phyloP scores from a whole-genome alignment of 2,113 vertebrate species.

The Tachysurus vachellii region DNA sequence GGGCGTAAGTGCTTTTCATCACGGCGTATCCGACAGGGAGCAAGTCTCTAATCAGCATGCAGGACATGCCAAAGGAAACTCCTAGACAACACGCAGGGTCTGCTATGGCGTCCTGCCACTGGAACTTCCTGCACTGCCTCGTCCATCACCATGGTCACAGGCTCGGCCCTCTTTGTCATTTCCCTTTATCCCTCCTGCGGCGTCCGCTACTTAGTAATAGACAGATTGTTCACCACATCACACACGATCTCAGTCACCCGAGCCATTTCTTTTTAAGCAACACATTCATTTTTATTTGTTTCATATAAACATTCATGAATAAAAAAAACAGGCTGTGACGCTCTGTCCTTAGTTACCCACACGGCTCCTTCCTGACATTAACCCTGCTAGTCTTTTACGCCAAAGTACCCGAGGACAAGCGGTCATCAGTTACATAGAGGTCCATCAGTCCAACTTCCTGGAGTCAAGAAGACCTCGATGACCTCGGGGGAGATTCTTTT shows the following conservation, averaged over 20 bases:
- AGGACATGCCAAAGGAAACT: slow-evolving; percentile 56
- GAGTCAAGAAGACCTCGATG: slow-evolving; percentile 54
- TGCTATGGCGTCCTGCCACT: slow-evolving; percentile 59
- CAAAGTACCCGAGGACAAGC: slow-evolving; percentile 53
- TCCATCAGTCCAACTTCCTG: slow-evolving; percentile 62
- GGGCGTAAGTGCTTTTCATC: slow-evolving; percentile 12
- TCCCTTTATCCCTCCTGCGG: slow-evolving; percentile 20
- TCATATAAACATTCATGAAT: not conserved
- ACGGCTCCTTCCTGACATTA: slow-evolving; percentile 29
- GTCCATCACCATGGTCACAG: slow-evolving; percentile 63
- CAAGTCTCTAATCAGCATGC: slow-evolving; percentile 58
- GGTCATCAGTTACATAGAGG: slow-evolving; percentile 59
- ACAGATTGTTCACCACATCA: slow-evolving; percentile 10
- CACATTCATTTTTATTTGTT: not conserved
- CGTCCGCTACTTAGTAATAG: slow-evolving; percentile 6
- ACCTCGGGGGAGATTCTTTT: slow-evolving; percentile 12
- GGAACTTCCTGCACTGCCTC: slow-evolving; percentile 64
- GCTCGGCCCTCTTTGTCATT: slow-evolving; percentile 48
- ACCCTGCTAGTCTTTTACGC: slow-evolving; percentile 43
- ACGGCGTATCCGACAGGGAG: slow-evolving; percentile 32
- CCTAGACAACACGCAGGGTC: slow-evolving; percentile 66
- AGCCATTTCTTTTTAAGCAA: not conserved
- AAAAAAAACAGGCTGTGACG: not conserved
- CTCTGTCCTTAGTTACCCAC: not conserved
- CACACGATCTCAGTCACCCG: not conserved